A percentile compares a stretch with the other conserved stretches of the same genome.
Conservation (phyloP, 2,113 vertebrate species). For the pig (Sus scrofa) region DNA sequence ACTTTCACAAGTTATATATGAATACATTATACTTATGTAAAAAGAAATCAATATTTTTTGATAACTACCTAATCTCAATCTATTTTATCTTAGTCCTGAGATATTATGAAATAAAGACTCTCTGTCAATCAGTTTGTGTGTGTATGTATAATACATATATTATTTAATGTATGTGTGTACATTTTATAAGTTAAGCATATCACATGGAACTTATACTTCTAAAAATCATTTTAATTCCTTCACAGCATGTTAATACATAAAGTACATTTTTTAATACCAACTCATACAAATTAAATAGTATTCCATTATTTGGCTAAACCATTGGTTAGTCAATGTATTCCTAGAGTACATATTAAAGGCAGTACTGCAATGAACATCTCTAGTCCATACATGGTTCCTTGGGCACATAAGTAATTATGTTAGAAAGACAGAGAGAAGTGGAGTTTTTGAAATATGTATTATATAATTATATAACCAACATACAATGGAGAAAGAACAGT, state of each 20-base stretch:
- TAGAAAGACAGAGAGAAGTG: conserved; percentile 11
- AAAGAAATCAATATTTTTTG: background rate
- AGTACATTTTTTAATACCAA: background rate
- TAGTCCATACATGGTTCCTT: background rate
- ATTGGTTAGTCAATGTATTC: background rate
- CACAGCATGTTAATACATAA: background rate
- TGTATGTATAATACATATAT: background rate
- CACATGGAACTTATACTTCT: background rate
- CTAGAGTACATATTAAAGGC: conserved; percentile 23
- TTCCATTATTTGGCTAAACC: background rate
- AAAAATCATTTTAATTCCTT: background rate
- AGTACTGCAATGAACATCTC: background rate
- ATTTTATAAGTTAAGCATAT: conserved; percentile 1
- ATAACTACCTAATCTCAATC: background rate
- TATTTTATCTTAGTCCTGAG: background rate
- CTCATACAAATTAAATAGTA: background rate
- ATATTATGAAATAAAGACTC: background rate
- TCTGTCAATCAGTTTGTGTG: background rate
- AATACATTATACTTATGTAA: background rate
- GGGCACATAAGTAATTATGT: background rate
- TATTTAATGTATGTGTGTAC: background rate
- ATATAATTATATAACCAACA: background rate
- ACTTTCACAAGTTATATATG: background rate
- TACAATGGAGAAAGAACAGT: background rate
- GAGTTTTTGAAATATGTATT: background rate